Evolutionary conservation across 2,888 invertebrate genomes (phyloP).

Genomic region (Blastobasis adustella): DNA sequence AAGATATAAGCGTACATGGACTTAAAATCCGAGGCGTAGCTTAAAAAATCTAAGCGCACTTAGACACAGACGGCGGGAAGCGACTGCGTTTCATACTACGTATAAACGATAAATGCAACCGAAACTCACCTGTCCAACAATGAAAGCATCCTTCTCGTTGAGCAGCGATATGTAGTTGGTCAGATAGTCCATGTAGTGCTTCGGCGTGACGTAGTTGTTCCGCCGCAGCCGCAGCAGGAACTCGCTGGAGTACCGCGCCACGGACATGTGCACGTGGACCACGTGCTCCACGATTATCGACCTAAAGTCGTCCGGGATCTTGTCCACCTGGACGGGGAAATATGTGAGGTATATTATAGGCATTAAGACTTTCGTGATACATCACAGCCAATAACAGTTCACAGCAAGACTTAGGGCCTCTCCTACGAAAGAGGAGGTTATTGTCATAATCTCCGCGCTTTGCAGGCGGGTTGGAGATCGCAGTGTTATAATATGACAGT

Average conservation of each 20-base stretch:
- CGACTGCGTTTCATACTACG: too few species aligned
- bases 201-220: slow-evolving; percentile 92
- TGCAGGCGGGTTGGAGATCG: too few species aligned
- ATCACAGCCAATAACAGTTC: too few species aligned
- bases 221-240: slow-evolving; percentile 84
- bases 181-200: slow-evolving; percentile 92
- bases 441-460: too few species aligned
- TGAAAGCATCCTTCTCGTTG: slow-evolving; percentile 79
- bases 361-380: not conserved
- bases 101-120: too few species aligned
- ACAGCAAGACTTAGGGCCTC: too few species aligned
- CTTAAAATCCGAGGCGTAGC: too few species aligned
- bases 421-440: too few species aligned
- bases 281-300: slow-evolving; percentile 86
- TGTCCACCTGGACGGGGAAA: slow-evolving; percentile 63
- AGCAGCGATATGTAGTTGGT: slow-evolving; percentile 84
- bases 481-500: too few species aligned
- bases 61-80: too few species aligned
- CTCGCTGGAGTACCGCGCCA: slow-evolving; percentile 81
- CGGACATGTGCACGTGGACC: slow-evolving; percentile 88
- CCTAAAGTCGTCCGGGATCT: slow-evolving; percentile 80
- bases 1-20: too few species aligned
- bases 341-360: not conserved
- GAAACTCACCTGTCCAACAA: slow-evolving; percentile 60
- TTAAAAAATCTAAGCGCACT: too few species aligned